A percentile compares a stretch with the other conserved stretches of the same genome.
Conservation (phyloP, 1,140 invertebrate genomes). For the Zeugodacus cucurbitae region DNA sequence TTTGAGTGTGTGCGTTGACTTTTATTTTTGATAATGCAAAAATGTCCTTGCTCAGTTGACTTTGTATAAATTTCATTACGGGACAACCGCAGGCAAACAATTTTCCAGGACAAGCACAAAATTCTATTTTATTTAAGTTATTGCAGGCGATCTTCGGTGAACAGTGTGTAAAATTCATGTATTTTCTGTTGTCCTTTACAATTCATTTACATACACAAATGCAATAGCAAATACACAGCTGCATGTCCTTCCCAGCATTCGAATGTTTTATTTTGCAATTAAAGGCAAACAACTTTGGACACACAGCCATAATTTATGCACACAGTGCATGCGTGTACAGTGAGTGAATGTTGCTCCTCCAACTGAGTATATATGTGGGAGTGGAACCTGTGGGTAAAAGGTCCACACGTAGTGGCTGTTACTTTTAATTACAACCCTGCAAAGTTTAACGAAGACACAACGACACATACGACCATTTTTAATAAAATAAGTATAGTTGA, state of each 20-base stretch:
- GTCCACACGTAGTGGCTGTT: too few relatives aligned
- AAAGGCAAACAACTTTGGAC: too few relatives aligned
- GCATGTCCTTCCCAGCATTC: background rate
- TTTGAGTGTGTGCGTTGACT: background rate
- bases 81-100: background rate
- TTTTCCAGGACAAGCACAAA: background rate
- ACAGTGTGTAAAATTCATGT: background rate
- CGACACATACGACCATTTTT: too few relatives aligned
- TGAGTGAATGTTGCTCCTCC: too few relatives aligned
- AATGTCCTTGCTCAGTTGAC: background rate
- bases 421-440: too few relatives aligned
- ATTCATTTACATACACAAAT: background rate
- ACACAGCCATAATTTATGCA: background rate
- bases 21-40: background rate
- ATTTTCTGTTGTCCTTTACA: background rate
- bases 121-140: background rate
- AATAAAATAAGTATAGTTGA: too few relatives aligned
- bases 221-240: background rate
- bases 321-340: too few relatives aligned
- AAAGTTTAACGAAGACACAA: too few relatives aligned
- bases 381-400: too few relatives aligned
- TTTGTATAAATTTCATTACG: background rate
- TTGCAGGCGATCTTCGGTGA: background rate
- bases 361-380: too few relatives aligned
- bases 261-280: slow-evolving; percentile 16